These are phyloP conservation scores for Desmophyllum pertusum DNA, from an alignment of 92 coral and sea anemone genomes.

Conservation along the genomic window DNA sequence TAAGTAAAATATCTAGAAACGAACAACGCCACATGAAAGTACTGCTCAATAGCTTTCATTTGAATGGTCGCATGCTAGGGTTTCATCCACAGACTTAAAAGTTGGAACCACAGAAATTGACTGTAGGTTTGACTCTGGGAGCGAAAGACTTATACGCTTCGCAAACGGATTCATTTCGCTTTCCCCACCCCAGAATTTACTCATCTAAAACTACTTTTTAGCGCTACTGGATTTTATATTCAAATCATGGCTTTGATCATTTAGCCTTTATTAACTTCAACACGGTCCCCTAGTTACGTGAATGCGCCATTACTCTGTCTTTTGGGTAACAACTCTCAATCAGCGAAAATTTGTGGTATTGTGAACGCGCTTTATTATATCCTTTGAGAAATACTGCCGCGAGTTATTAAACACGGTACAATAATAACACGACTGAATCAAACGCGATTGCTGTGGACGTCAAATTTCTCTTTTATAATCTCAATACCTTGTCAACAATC, in stretches of 20 bases:
- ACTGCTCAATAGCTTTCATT: too few species aligned
- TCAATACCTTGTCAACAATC: background rate
- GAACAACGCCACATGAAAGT: too few species aligned
- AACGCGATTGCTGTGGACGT: background rate
- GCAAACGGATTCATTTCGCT: background rate
- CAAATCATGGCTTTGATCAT: background rate
- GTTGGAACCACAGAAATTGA: too few species aligned
- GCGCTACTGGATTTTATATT: background rate
- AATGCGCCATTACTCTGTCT: slow-evolving; percentile 15
- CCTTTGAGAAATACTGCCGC: background rate
- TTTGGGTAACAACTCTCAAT: background rate
- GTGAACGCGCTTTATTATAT: background rate
- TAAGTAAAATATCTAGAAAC: too few species aligned
- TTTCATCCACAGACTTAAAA: too few species aligned
- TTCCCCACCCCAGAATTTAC: background rate
- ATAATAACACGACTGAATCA: slow-evolving; percentile 4
- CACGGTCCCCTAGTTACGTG: slow-evolving; percentile 1
- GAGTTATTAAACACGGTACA: background rate
- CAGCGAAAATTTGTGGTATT: background rate
- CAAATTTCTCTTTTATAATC: background rate
- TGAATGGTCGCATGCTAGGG: too few species aligned
- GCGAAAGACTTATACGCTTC: background rate
- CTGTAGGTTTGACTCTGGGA: too few species aligned
- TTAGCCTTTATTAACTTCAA: background rate
- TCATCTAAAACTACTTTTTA: background rate